Conservation (phyloP, 2,113 vertebrate genomes). For the Bubo blakistoni region DNA sequence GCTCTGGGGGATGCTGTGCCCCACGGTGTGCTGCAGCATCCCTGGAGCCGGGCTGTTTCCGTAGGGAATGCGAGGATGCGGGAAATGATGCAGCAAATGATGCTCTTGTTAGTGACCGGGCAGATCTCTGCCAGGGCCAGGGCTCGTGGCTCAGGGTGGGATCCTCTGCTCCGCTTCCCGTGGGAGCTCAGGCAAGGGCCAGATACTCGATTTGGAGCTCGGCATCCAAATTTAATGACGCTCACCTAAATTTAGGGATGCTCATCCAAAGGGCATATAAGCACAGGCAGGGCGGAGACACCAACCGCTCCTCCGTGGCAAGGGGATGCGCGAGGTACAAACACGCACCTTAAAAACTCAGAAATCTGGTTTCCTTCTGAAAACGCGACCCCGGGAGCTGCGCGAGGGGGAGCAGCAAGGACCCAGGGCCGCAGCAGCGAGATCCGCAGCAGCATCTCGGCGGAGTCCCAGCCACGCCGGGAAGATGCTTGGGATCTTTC, state of each 20-base stretch:
- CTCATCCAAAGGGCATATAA: background rate
- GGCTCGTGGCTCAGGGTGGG: background rate
- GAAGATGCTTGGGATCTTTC: conserved; percentile 33
- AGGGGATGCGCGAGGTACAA: background rate
- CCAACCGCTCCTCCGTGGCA: rapidly evolving
- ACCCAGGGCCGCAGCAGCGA: background rate
- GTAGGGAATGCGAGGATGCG: rapidly evolving
- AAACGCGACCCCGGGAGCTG: rapidly evolving
- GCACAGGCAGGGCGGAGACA: rapidly evolving
- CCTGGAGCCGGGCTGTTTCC: rapidly evolving
- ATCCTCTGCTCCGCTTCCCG: background rate
- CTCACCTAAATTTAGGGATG: background rate
- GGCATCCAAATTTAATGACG: rapidly evolving
- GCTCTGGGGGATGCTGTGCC: background rate
- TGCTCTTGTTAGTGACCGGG: rapidly evolving
- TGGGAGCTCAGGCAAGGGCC: background rate
- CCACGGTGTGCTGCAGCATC: rapidly evolving
- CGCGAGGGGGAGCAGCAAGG: background rate
- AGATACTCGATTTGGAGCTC: rapidly evolving
- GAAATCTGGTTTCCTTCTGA: rapidly evolving
- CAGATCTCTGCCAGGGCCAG: rapidly evolving
- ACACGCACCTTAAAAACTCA: rapidly evolving
- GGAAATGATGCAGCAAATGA: background rate
- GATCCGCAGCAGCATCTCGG: background rate
- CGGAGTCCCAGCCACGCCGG: background rate